phyloP scores from a whole-genome alignment of 2,113 vertebrate species.

The Bubo scandiacus region DNA sequence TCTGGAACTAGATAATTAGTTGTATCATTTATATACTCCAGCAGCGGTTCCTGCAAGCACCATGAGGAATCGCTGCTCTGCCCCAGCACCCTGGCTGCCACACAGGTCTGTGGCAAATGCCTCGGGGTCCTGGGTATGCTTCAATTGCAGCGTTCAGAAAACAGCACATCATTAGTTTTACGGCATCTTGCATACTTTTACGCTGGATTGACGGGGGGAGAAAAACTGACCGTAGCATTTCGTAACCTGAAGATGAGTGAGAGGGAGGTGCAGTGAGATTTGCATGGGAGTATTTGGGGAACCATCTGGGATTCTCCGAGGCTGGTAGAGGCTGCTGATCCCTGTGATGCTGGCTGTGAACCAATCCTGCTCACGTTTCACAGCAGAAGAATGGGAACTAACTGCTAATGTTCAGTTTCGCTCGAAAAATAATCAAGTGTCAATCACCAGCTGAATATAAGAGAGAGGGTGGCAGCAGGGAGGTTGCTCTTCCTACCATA shows the following conservation, averaged over 20 bases:
- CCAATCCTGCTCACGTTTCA: background rate
- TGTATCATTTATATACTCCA: background rate
- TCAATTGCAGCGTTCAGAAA: background rate
- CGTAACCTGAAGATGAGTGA: background rate
- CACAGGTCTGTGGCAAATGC: background rate
- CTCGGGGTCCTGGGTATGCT: accelerated
- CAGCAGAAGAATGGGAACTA: background rate
- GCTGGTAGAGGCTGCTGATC: background rate
- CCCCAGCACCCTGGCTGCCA: background rate
- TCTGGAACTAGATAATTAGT: background rate
- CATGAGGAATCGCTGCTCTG: accelerated
- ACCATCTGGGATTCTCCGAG: background rate
- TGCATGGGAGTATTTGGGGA: accelerated
- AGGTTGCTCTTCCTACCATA: slow-evolving; percentile 4
- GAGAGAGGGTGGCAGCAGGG: background rate
- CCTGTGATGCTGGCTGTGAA: background rate
- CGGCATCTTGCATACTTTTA: background rate
- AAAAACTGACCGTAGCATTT: background rate
- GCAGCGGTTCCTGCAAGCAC: background rate
- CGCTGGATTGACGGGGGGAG: background rate
- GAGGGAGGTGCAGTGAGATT: background rate
- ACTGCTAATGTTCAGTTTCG: background rate
- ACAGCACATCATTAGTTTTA: background rate
- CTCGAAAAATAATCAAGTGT: background rate
- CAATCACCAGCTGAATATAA: background rate